Evolutionary conservation across 23 tunicate genomes (phyloP).

Genomic region (Diplosoma virens): DNA sequence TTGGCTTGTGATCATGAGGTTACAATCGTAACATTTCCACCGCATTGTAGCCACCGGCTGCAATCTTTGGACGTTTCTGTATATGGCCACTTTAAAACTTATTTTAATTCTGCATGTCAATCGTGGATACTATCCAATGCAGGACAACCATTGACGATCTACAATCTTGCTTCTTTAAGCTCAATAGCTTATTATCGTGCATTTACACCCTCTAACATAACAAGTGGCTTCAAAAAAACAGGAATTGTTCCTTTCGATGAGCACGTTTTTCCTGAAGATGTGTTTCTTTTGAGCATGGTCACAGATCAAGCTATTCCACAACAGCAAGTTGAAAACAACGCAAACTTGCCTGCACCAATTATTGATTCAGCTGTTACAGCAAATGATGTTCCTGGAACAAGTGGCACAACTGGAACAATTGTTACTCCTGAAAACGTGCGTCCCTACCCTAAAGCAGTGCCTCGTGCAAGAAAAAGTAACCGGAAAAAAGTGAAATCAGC

Average conservation of each 20-base stretch:
- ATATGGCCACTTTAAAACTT: constrained; percentile 40
- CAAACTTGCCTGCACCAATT: neutral
- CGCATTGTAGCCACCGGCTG: constrained; percentile 37
- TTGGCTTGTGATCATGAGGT: constrained; percentile 24
- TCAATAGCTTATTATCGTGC: constrained; percentile 1
- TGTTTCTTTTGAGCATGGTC: neutral
- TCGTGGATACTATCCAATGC: constrained; percentile 27
- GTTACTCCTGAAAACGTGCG: constrained; percentile 8
- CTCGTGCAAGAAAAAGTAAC: neutral
- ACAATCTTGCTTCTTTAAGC: constrained; percentile 28
- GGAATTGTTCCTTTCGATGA: constrained; percentile 1
- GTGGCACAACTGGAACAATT: too few species aligned
- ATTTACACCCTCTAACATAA: neutral
- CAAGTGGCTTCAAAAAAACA: constrained; percentile 8
- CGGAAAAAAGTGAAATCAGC: constrained; percentile 3
- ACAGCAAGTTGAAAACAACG: neutral
- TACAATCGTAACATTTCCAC: constrained; percentile 42
- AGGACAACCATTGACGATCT: constrained; percentile 20
- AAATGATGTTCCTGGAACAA: too few species aligned
- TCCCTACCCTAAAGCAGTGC: neutral
- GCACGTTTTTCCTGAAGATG: constrained; percentile 8
- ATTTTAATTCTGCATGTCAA: constrained; percentile 23
- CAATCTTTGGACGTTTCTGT: constrained; percentile 29
- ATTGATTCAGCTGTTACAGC: too few species aligned
- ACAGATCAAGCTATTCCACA: neutral